Conservation (phyloP, 2,888 invertebrate species). For the Eremobia ochroleuca region DNA sequence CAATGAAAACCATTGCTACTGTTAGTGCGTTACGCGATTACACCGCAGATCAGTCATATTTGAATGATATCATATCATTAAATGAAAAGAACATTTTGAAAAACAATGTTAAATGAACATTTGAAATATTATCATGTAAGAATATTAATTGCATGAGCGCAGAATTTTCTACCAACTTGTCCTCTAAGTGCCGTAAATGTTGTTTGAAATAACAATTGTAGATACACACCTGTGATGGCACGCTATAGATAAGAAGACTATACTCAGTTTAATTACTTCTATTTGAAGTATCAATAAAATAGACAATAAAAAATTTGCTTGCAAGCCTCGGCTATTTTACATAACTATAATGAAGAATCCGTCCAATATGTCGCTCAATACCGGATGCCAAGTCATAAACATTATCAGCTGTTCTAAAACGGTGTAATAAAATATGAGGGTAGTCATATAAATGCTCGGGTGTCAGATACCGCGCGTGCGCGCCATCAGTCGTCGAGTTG, state of each 20-base stretch:
- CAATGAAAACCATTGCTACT: too few relatives aligned
- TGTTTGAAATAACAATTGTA: constrained; percentile 62
- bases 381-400: constrained; percentile 78
- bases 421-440: constrained; percentile 77
- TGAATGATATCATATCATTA: background rate
- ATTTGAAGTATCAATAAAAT: constrained; percentile 69
- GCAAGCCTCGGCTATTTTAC: constrained; percentile 69
- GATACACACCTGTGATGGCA: constrained; percentile 66
- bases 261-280: constrained; percentile 67
- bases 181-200: constrained; percentile 53
- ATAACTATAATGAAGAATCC: constrained; percentile 71
- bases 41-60: background rate
- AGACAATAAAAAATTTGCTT: constrained; percentile 65
- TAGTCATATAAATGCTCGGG: constrained; percentile 77
- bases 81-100: background rate
- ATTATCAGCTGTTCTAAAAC: constrained; percentile 77
- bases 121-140: background rate
- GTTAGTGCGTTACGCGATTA: too few relatives aligned
- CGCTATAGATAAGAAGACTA: constrained; percentile 64
- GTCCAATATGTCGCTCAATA: constrained; percentile 68
- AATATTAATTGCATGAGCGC: constrained; percentile 3
- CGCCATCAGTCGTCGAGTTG: constrained; percentile 72
- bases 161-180: constrained; percentile 57
- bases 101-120: background rate
- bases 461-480: constrained; percentile 83